These are phyloP conservation scores for Sebastes matsubarae DNA, from an alignment of 2,797 vertebrate species.

Conservation along the genomic window DNA sequence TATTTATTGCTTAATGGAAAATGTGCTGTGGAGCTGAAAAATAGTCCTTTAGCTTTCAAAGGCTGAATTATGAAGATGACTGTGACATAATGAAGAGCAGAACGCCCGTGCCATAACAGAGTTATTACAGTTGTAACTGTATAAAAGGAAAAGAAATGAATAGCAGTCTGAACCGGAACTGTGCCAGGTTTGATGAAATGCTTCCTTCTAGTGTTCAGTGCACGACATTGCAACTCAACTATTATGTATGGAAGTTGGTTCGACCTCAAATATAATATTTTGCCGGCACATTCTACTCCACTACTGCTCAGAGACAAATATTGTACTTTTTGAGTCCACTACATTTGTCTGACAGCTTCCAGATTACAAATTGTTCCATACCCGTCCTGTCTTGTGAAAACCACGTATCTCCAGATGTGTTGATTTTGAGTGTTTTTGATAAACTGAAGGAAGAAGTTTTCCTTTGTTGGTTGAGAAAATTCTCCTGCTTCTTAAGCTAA, in stretches of 20 bases:
- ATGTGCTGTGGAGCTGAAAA: neutral
- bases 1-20: neutral
- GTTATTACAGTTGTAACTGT: neutral
- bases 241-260: neutral
- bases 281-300: too few species aligned
- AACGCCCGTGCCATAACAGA: neutral
- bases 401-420: too few species aligned
- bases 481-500: neutral
- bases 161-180: neutral
- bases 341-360: neutral
- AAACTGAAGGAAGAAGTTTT: neutral
- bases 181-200: constrained; percentile 40
- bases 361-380: neutral
- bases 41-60: neutral
- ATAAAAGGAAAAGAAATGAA: neutral
- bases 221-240: constrained; percentile 26
- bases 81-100: neutral
- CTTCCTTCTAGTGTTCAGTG: constrained; percentile 45
- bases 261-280: neutral
- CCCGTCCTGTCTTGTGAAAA: too few species aligned
- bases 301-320: too few species aligned
- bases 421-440: neutral
- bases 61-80: neutral
- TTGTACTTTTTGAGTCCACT: too few species aligned
- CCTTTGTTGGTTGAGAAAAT: too few species aligned